phyloP scores from a whole-genome alignment of 2,797 vertebrate genomes.

The Sebastes nivosus region DNA sequence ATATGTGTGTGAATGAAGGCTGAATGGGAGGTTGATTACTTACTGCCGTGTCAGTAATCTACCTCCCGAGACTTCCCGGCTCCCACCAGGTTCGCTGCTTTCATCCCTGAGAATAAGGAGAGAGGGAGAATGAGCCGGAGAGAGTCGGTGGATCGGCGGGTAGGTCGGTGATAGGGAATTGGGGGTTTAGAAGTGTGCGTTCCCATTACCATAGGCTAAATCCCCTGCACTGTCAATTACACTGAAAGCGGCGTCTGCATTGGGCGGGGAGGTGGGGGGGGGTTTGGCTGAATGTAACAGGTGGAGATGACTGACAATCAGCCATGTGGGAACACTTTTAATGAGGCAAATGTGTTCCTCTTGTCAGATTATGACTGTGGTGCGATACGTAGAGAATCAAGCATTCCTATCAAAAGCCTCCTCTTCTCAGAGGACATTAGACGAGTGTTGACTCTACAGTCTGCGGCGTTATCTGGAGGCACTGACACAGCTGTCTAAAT shows the following conservation, averaged over 20 bases:
- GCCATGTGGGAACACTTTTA: constrained; percentile 5
- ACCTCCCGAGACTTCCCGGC: constrained; percentile 18
- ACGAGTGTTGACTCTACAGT: not conserved
- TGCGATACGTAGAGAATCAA: not conserved
- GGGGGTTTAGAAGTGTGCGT: constrained; percentile 16
- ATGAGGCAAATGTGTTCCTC: constrained; percentile 24
- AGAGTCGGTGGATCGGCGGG: not conserved
- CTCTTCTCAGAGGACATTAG: not conserved
- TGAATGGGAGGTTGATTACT: constrained; percentile 52
- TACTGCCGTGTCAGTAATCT: constrained; percentile 14
- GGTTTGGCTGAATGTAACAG: constrained; percentile 9
- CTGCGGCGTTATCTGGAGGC: not conserved
- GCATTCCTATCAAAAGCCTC: constrained; percentile 4
- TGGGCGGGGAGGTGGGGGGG: not conserved
- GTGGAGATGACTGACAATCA: constrained; percentile 41
- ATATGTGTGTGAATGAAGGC: constrained; percentile 10
- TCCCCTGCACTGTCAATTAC: constrained; percentile 18
- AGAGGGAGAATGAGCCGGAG: not conserved
- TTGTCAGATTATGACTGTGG: constrained; percentile 22
- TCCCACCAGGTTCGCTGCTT: constrained; percentile 6
- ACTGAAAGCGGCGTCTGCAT: not conserved
- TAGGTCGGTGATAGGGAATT: not conserved
- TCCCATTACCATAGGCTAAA: constrained; percentile 5
- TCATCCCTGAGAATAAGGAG: constrained; percentile 13
- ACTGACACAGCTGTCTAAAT: not conserved